These are phyloP conservation scores for Heteronetta atricapilla DNA, from an alignment of 2,113 vertebrate species.

Conservation along the genomic window DNA sequence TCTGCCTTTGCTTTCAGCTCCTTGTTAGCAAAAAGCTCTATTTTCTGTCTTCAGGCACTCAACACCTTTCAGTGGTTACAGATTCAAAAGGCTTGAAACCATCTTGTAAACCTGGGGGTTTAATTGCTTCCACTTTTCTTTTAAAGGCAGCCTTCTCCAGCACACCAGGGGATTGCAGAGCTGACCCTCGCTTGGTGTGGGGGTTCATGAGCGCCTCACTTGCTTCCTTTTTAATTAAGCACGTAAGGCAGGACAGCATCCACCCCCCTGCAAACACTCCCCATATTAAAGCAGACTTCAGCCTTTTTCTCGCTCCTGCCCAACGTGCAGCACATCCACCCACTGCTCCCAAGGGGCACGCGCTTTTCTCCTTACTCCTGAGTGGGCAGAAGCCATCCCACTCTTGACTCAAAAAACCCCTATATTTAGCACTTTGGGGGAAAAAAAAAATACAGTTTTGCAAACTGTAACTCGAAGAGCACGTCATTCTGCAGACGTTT, in stretches of 20 bases:
- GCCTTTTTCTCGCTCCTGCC: background rate
- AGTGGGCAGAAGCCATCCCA: background rate
- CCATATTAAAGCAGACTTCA: background rate
- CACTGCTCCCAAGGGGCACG: background rate
- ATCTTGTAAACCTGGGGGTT: background rate
- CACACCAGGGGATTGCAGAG: too few relatives aligned
- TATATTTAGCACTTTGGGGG: background rate
- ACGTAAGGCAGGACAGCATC: background rate
- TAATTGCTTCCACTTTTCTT: background rate
- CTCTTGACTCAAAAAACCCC: background rate
- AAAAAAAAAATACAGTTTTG: background rate
- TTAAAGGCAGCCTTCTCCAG: background rate
- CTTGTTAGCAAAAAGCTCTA: background rate
- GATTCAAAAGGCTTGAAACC: background rate
- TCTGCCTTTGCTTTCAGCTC: background rate
- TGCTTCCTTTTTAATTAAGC: background rate
- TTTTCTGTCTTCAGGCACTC: background rate
- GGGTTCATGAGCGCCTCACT: background rate
- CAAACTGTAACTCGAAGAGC: background rate
- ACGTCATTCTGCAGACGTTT: background rate
- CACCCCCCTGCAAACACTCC: rapidly evolving
- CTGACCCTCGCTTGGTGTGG: background rate
- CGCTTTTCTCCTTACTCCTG: background rate
- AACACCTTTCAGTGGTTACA: background rate
- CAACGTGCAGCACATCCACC: rapidly evolving